Evolutionary conservation across 2,113 vertebrate species (phyloP), one percentile per base, ranked within the genome.

Genomic region (Macquaria australasica): DNA sequence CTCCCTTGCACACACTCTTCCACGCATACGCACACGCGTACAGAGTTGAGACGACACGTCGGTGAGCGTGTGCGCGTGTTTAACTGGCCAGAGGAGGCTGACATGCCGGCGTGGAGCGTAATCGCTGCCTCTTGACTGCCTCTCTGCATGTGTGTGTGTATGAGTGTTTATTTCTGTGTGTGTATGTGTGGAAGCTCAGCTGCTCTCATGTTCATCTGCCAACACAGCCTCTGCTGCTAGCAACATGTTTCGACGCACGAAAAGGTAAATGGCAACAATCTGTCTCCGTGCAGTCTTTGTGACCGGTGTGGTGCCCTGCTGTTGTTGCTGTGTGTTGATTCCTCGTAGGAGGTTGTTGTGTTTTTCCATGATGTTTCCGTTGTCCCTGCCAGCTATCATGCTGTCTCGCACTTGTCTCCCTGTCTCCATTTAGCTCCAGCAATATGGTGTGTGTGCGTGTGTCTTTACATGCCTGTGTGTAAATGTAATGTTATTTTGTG

Each of bases 231-330:
- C 84, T 75, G 74, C 88, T 81, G 80, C 90, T 84, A 94, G 89
- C 95, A 95, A 91, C 94, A 96, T 97, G 96, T 96, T 97, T 90
- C 96, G 96, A 93, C 96, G 96, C 83, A 96, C 95, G 72, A 96
- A 96, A 94, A 96, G 96, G 96, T 96, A 96, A 94, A 95, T 7
- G 77, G 48, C 80, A 83, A 86, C 81, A 69, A 69, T 85, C 51
- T 87, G 85, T 92, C 67, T 87, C 34, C 3, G 45, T 82, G 81
- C 39, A 43, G 66, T 74, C 50, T 83, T 84, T 88, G 77, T 91
- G 76, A 77, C 59, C 71, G 5, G 56, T 79, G 86, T 83, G 75
- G 71, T 85, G 83, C 82, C 78, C 77, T 81, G 71, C 82, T 88
- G 79, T 73, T 86, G 85, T 90, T 50, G 18, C 70, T 76, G 50